Conservation (phyloP, 2,113 vertebrate species). For the Serinus canaria region DNA sequence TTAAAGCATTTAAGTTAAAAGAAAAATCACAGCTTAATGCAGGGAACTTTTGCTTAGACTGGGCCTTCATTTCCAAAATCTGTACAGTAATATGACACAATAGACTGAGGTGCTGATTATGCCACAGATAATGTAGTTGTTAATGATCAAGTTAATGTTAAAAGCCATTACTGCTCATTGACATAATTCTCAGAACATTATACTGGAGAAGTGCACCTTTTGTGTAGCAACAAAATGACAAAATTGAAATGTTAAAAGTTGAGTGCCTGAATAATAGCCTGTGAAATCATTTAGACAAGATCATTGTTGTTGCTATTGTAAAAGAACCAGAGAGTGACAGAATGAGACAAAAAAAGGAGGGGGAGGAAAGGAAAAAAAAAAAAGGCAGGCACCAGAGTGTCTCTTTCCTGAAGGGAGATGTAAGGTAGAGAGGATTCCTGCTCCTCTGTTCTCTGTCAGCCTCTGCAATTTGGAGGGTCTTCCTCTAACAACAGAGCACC, state of each 20-base stretch:
- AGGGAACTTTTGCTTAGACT: constrained; percentile 6
- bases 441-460: constrained; percentile 17
- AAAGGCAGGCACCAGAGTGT: constrained; percentile 15
- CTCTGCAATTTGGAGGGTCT: constrained; percentile 47
- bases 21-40: neutral
- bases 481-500: constrained; percentile 80
- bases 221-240: constrained; percentile 81
- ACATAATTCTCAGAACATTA: constrained; percentile 82
- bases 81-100: constrained; percentile 64
- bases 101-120: constrained; percentile 76
- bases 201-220: constrained; percentile 79
- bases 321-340: constrained; percentile 75
- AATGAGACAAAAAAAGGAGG: constrained; percentile 54
- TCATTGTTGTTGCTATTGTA: constrained; percentile 77
- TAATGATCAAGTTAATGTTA: constrained; percentile 83
- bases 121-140: constrained; percentile 77
- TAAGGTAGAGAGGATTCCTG: constrained; percentile 49
- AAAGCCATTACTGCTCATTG: constrained; percentile 80
- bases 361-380: neutral
- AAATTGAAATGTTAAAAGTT: constrained; percentile 84
- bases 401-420: constrained; percentile 53
- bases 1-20: neutral
- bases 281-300: constrained; percentile 84
- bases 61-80: constrained; percentile 59
- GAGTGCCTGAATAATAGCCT: constrained; percentile 82